Percentiles rank a stretch among this genome's conserved stretches.
Conservation (phyloP, 2,797 vertebrate species). For the Myripristis jacobus region DNA sequence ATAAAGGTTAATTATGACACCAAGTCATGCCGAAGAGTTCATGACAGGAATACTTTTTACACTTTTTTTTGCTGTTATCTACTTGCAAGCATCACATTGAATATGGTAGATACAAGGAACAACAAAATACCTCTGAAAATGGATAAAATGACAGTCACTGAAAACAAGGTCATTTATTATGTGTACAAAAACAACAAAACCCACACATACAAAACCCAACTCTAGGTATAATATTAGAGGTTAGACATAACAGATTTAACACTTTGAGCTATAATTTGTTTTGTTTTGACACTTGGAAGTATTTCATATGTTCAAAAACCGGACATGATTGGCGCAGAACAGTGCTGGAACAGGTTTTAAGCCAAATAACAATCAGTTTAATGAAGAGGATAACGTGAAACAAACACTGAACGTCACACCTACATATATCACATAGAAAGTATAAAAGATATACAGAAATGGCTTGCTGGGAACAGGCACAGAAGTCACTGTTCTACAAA, state of each 20-base stretch:
- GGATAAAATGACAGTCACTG: background rate
- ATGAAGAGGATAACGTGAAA: background rate
- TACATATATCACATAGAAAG: conserved; percentile 1
- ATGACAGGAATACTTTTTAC: background rate
- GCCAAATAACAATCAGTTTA: conserved; percentile 13
- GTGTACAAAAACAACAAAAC: conserved; percentile 37
- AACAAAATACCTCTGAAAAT: background rate
- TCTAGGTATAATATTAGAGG: background rate
- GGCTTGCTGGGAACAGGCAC: conserved; percentile 3
- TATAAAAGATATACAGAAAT: conserved; percentile 6
- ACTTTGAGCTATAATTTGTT: background rate
- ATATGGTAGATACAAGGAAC: background rate
- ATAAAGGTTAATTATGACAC: no score
- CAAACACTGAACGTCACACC: background rate
- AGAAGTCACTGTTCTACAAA: conserved; percentile 3
- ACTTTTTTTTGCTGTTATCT: background rate
- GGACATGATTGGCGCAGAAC: background rate
- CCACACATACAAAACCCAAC: conserved; percentile 14
- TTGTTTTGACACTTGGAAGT: background rate
- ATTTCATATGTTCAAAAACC: background rate
- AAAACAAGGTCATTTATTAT: conserved; percentile 20
- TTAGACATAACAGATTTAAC: background rate
- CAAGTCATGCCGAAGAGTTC: no score
- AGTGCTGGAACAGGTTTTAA: conserved; percentile 6
- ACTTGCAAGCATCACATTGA: background rate